Percentiles rank a stretch among this genome's conserved stretches.
Conservation (phyloP, 2,888 invertebrate genomes). For the Unio pictorum region DNA sequence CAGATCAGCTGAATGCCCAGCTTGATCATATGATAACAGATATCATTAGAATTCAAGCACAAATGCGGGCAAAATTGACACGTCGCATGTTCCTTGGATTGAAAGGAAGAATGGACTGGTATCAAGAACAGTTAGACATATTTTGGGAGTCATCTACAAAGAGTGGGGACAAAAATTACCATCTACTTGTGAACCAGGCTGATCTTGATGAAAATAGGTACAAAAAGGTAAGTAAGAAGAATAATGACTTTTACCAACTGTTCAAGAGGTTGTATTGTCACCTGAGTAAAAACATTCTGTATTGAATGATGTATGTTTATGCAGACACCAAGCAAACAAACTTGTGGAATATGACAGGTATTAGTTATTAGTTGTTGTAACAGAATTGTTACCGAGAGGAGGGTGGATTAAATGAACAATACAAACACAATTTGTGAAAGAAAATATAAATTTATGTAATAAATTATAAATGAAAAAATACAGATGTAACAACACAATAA, state of each 20-base stretch:
- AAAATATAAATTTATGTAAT: no score
- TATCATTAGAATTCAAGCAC: constrained; percentile 51
- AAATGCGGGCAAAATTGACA: constrained; percentile 46
- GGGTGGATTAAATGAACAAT: no score
- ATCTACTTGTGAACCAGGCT: neutral
- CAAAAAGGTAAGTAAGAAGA: neutral
- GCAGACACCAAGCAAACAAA: neutral
- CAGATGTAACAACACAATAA: no score
- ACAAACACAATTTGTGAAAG: no score
- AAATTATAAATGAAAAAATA: no score
- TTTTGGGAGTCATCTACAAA: neutral
- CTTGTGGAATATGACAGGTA: no score
- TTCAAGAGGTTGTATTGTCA: neutral
- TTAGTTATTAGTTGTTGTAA: no score
- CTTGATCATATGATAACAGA: constrained; percentile 34
- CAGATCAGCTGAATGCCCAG: constrained; percentile 52
- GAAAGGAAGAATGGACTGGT: neutral
- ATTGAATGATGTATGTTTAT: neutral
- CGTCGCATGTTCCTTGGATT: constrained; percentile 17
- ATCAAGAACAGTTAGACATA: neutral
- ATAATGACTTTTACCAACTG: neutral
- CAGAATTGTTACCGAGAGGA: no score
- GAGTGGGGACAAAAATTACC: neutral
- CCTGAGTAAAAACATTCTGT: neutral
- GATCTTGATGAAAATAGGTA: neutral